Conservation (phyloP, 2,797 vertebrate genomes). For the Limosa lapponica region DNA sequence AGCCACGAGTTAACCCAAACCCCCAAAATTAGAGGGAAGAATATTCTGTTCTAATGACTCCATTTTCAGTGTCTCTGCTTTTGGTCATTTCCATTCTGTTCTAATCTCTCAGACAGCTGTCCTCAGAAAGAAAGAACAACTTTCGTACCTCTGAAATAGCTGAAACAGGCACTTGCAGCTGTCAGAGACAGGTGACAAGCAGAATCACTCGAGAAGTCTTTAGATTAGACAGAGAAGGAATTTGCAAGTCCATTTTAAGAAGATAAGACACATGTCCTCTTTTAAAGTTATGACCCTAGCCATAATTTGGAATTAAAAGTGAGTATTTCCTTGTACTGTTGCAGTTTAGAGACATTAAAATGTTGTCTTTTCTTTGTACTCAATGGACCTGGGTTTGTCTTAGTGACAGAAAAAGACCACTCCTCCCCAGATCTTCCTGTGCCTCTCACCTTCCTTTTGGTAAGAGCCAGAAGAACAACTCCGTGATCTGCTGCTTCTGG, state of each 20-base stretch:
- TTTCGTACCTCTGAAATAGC: constrained; percentile 29
- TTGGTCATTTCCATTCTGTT: neutral
- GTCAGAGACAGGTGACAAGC: constrained; percentile 47
- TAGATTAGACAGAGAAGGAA: neutral
- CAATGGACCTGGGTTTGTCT: neutral
- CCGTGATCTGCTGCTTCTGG: neutral
- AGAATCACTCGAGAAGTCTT: neutral
- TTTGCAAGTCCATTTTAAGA: neutral
- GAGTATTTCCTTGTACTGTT: neutral
- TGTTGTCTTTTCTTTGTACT: neutral
- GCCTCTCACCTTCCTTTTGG: neutral
- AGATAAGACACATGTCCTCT: neutral
- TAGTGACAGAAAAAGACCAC: neutral
- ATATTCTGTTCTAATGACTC: neutral
- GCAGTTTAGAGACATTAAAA: neutral
- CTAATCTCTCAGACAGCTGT: constrained; percentile 50
- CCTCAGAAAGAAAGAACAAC: neutral
- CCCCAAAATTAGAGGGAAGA: neutral
- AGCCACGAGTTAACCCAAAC: neutral
- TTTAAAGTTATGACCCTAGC: neutral
- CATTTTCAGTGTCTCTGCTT: neutral
- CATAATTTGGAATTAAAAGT: neutral
- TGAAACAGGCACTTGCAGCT: constrained; percentile 41
- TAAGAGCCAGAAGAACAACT: neutral
- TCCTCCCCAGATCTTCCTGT: neutral